Conservation (phyloP, 2,888 invertebrate species). For the Muscina levida region DNA sequence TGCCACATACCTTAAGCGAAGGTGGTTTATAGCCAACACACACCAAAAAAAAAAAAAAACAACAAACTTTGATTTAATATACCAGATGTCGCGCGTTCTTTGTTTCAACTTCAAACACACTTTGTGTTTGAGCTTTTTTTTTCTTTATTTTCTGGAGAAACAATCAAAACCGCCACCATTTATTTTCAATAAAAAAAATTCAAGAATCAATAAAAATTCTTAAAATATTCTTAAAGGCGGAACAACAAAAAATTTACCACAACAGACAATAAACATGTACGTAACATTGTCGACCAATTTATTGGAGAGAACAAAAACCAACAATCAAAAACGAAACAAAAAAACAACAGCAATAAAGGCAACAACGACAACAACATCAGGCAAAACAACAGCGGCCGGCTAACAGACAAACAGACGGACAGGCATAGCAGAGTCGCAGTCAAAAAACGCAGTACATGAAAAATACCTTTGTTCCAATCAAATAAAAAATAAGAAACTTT, state of each 20-base stretch:
- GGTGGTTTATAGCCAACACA: neutral
- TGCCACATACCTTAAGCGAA: no score
- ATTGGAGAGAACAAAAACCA: conserved; percentile 24
- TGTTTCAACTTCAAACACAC: neutral
- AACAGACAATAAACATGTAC: conserved; percentile 32
- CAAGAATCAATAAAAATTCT: conserved; percentile 15
- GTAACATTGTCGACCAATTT: conserved; percentile 48
- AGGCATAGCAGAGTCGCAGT: neutral
- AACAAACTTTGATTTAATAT: neutral
- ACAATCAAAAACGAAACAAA: neutral
- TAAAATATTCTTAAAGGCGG: conserved; percentile 11
- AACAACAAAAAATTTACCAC: neutral
- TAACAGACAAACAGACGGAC: neutral
- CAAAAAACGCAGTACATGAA: neutral
- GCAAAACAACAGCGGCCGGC: neutral
- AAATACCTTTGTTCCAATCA: conserved; percentile 9
- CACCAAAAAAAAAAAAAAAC: neutral
- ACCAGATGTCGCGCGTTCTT: conserved; percentile 1
- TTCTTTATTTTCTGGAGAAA: no score
- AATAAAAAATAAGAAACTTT: conserved; percentile 39
- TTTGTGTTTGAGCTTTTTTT: conserved; percentile 1
- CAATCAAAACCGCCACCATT: neutral
- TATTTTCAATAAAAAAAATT: neutral
- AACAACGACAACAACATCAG: no score
- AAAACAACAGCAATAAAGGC: no score